Conservation (phyloP, 1,140 invertebrate genomes). For the Drosophila paulistorum region DNA sequence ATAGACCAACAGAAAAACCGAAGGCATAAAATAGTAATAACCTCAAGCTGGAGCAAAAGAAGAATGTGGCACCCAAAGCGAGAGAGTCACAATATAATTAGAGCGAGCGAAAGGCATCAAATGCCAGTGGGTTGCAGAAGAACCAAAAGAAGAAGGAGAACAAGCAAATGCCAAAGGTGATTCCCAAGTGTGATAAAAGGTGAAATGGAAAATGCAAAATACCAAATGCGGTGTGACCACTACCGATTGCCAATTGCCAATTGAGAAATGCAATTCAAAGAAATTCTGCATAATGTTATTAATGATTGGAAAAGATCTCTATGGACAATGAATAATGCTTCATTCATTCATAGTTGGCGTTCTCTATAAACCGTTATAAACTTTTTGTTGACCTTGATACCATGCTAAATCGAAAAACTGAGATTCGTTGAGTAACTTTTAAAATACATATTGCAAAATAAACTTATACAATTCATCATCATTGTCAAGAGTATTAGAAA, state of each 20-base stretch:
- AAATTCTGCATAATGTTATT: conserved; percentile 9
- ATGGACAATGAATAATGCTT: conserved; percentile 3
- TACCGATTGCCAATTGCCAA: conserved; percentile 26
- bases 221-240: conserved; percentile 56
- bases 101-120: conserved; percentile 65
- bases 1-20: conserved; percentile 45
- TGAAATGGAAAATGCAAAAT: conserved; percentile 35
- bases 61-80: conserved; percentile 53
- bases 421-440: too few species aligned
- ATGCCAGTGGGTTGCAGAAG: conserved; percentile 52
- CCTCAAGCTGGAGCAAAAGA: conserved; percentile 35
- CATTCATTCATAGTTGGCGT: not conserved
- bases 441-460: too few species aligned
- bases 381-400: not conserved
- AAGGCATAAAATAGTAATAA: conserved; percentile 46
- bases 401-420: not conserved
- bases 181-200: conserved; percentile 12
- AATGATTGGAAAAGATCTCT: conserved; percentile 2
- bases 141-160: not conserved
- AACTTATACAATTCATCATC: too few species aligned
- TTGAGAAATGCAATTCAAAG: not conserved
- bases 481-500: too few species aligned
- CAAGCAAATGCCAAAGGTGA: conserved; percentile 11
- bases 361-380: not conserved
- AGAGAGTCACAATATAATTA: conserved; percentile 64